Conservation (phyloP, 2,797 vertebrate genomes). For the Gobio occitaniae region DNA sequence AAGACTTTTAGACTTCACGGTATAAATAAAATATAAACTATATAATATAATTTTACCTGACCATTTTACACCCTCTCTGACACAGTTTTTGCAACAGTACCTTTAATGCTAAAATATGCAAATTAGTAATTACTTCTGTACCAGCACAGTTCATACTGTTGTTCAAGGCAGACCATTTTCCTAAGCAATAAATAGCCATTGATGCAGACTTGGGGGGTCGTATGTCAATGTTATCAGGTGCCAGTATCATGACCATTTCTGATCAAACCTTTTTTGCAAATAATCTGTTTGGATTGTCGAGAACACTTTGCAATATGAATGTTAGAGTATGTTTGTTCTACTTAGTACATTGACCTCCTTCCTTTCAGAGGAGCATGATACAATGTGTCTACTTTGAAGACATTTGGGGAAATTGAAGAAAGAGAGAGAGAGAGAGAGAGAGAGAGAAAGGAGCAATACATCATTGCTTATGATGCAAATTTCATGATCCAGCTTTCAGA, state of each 20-base stretch:
- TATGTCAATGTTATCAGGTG: neutral
- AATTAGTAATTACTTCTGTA: neutral
- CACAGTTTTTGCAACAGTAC: neutral
- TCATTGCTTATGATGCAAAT: neutral
- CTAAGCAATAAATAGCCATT: neutral
- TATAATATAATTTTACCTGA: neutral
- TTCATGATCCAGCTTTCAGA: conserved; percentile 22
- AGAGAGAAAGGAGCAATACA: neutral
- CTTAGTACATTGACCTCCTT: neutral
- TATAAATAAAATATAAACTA: neutral
- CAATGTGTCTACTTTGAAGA: neutral
- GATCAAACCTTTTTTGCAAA: neutral
- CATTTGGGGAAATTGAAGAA: neutral
- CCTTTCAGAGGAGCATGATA: neutral
- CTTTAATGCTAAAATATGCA: neutral
- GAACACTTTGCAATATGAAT: neutral
- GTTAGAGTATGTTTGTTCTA: neutral
- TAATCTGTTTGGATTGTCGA: neutral
- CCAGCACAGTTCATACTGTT: neutral
- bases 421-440: neutral
- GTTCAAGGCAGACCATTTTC: neutral
- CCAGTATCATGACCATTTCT: neutral
- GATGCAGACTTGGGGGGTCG: neutral
- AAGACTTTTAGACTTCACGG: neutral
- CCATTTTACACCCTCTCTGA: conserved; percentile 5